Conservation (phyloP, 2,113 vertebrate species). For the Oenanthe oenanthe region DNA sequence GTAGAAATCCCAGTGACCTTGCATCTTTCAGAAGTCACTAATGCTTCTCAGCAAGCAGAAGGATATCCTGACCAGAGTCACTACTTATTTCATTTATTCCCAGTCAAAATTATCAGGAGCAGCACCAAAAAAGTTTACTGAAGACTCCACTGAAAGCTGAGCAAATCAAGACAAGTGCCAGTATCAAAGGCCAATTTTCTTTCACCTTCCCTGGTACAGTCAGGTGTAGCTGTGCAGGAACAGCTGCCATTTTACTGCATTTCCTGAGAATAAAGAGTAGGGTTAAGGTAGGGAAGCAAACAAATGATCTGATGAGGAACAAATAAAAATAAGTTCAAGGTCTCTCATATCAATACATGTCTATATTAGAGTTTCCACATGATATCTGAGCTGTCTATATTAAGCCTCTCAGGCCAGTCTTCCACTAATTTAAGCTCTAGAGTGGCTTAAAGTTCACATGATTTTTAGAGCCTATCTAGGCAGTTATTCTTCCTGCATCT, state of each 20-base stretch:
- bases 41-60: not conserved
- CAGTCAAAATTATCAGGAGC: not conserved
- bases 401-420: constrained; percentile 52
- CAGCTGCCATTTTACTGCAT: not conserved
- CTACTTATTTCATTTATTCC: not conserved
- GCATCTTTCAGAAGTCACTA: not conserved
- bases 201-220: not conserved
- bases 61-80: not conserved
- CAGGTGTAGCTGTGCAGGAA: not conserved
- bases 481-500: constrained; percentile 19
- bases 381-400: constrained; percentile 68
- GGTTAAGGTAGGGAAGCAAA: not conserved
- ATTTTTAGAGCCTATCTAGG: constrained; percentile 13
- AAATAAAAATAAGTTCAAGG: constrained; percentile 14
- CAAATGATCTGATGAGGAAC: not conserved
- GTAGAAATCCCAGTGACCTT: not conserved
- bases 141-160: not conserved
- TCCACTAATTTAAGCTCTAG: constrained; percentile 75
- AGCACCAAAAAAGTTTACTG: not conserved
- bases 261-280: not conserved
- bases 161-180: not conserved
- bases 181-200: accelerated
- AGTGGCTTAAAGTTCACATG: constrained; percentile 67
- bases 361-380: constrained; percentile 64
- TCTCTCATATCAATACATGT: constrained; percentile 30